These are phyloP conservation scores for Unio pictorum DNA, from an alignment of 2,888 invertebrate genomes.

Conservation along the genomic window DNA sequence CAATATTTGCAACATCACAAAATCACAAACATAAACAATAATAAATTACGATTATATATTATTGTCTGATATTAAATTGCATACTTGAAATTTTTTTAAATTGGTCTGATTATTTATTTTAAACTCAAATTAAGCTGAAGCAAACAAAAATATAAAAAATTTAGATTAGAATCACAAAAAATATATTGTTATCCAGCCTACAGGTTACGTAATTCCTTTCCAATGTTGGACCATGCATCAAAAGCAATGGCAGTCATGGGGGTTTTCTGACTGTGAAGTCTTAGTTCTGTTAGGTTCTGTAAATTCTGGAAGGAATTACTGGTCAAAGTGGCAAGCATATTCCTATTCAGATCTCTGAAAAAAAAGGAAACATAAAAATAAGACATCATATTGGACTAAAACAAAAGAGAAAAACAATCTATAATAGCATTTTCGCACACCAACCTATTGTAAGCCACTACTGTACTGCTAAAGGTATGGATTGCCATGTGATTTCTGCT, in stretches of 20 bases:
- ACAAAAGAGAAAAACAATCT: not conserved
- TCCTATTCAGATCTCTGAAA: slow-evolving; percentile 52
- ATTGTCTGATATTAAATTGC: no score
- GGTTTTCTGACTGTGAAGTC: slow-evolving; percentile 52
- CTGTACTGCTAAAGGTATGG: no score
- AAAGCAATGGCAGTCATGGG: slow-evolving; percentile 47
- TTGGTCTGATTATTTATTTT: no score
- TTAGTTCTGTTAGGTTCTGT: slow-evolving; percentile 45
- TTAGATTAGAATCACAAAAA: no score
- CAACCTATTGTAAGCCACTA: not conserved
- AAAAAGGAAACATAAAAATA: not conserved
- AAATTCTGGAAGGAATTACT: slow-evolving; percentile 46
- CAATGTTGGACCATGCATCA: slow-evolving; percentile 51
- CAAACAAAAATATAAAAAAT: no score
- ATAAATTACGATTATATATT: no score
- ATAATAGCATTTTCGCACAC: not conserved
- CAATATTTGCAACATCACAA: no score
- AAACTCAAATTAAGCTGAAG: no score
- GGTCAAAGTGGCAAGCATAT: slow-evolving; percentile 35
- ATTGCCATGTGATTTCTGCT: no score
- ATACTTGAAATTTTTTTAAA: no score
- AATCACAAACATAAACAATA: no score
- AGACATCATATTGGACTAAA: not conserved
- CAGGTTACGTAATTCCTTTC: slow-evolving; percentile 46
- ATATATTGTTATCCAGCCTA: slow-evolving; percentile 19